Conservation (phyloP, 2,797 vertebrate species). For the Manis pentadactyla region DNA sequence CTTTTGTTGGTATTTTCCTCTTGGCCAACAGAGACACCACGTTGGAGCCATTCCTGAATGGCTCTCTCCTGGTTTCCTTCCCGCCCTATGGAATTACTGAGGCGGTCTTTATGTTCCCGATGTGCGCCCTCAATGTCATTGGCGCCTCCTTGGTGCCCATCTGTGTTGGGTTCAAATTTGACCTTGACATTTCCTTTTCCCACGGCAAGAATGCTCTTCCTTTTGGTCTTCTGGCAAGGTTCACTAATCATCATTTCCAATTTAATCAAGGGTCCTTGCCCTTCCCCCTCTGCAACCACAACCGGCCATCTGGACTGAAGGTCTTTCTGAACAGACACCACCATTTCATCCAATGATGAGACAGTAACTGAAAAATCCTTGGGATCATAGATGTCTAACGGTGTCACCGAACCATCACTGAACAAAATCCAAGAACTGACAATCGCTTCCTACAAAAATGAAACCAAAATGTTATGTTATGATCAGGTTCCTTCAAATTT, state of each 20-base stretch:
- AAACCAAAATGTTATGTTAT: not conserved
- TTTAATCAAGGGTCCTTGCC: constrained; percentile 94
- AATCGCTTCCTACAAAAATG: constrained; percentile 91
- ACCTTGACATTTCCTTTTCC: constrained; percentile 90
- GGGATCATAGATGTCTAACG: constrained; percentile 95
- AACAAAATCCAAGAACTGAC: constrained; percentile 96
- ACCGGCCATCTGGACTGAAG: constrained; percentile 91
- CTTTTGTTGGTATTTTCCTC: constrained; percentile 92
- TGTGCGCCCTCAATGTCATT: constrained; percentile 87
- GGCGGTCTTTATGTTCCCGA: constrained; percentile 89
- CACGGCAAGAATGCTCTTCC: constrained; percentile 94
- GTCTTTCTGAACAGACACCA: constrained; percentile 92
- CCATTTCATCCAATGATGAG: constrained; percentile 93
- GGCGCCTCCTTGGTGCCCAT: constrained; percentile 84
- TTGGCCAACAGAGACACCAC: constrained; percentile 84
- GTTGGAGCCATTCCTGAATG: constrained; percentile 89
- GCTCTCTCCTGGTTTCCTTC: constrained; percentile 87
- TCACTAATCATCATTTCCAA: constrained; percentile 97
- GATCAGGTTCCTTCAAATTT: not conserved
- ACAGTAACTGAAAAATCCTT: constrained; percentile 94
- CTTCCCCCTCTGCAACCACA: constrained; percentile 94
- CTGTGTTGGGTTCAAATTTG: constrained; percentile 87
- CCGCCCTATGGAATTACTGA: constrained; percentile 88
- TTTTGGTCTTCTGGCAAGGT: constrained; percentile 96
- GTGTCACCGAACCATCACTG: constrained; percentile 95